phyloP scores from a whole-genome alignment of 2,888 invertebrate species.

The Proisotoma minuta region DNA sequence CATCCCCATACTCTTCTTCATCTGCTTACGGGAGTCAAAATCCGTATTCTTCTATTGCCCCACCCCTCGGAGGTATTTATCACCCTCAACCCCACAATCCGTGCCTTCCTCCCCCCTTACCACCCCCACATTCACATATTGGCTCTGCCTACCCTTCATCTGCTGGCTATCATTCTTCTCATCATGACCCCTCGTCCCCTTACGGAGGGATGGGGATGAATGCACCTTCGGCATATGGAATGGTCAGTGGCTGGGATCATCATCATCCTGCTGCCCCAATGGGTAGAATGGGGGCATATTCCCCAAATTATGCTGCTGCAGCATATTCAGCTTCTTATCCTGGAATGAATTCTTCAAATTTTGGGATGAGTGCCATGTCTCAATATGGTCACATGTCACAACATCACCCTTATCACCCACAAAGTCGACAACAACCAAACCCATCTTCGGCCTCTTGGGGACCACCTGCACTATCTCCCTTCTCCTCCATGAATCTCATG shows the following conservation, averaged over 20 bases:
- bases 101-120: slow-evolving; percentile 39
- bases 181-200: slow-evolving; percentile 25
- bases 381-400: slow-evolving; percentile 8
- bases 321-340: slow-evolving; percentile 25
- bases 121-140: slow-evolving; percentile 13
- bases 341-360: slow-evolving; percentile 30
- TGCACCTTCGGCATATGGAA: slow-evolving; percentile 20
- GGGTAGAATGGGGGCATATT: slow-evolving; percentile 29
- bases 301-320: slow-evolving; percentile 28
- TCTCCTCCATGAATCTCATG: slow-evolving; percentile 27
- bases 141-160: not conserved
- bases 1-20: slow-evolving; percentile 17
- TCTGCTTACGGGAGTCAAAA: slow-evolving; percentile 49
- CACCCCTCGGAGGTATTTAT: slow-evolving; percentile 33
- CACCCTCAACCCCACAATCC: slow-evolving; percentile 45
- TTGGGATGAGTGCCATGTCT: slow-evolving; percentile 32
- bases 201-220: slow-evolving; percentile 21
- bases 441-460: slow-evolving; percentile 19
- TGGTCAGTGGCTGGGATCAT: no score
- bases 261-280: no score
- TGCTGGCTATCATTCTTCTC: no score
- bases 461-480: slow-evolving; percentile 19
- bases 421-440: slow-evolving; percentile 24
- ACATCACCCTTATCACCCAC: slow-evolving; percentile 29
- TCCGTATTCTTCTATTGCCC: slow-evolving; percentile 56